Evolutionary conservation across 2,113 vertebrate species (phyloP).

Genomic region (Thunnus maccoyii): DNA sequence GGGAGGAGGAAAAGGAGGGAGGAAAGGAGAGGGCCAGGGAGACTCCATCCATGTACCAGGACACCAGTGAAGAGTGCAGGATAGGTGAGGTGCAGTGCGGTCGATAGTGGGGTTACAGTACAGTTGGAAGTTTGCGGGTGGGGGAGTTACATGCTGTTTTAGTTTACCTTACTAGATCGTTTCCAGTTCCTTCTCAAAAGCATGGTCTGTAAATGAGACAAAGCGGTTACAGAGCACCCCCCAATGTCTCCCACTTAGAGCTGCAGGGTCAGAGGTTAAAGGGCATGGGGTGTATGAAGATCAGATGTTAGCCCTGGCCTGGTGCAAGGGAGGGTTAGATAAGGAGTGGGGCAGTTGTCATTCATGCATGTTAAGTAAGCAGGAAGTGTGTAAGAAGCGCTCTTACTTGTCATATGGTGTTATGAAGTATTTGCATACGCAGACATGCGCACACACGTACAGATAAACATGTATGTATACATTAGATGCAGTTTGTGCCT

Average conservation of each 20-base stretch:
- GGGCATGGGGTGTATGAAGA: constrained; percentile 37
- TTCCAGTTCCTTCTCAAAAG: constrained; percentile 99
- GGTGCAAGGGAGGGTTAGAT: constrained; percentile 35
- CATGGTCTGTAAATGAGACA: constrained; percentile 99
- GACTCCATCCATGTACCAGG: constrained; percentile 66
- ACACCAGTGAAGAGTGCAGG: constrained; percentile 72
- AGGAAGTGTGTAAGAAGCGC: constrained; percentile 26
- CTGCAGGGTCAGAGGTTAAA: constrained; percentile 64
- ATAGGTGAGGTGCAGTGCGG: constrained; percentile 65
- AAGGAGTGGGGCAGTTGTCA: constrained; percentile 39
- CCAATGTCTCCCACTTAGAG: constrained; percentile 58
- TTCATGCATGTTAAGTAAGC: constrained; percentile 67
- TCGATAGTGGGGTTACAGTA: constrained; percentile 65
- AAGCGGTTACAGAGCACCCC: constrained; percentile 90
- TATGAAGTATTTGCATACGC: constrained; percentile 28
- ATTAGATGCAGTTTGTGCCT: constrained; percentile 10
- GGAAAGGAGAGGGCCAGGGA: constrained; percentile 35
- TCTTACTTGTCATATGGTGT: constrained; percentile 1
- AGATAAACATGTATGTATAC: constrained; percentile 12
- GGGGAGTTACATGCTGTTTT: constrained; percentile 85
- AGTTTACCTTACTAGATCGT: constrained; percentile 99
- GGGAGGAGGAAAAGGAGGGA: constrained; percentile 46
- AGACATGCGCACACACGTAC: constrained; percentile 42
- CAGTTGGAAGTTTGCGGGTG: constrained; percentile 54
- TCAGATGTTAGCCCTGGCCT: constrained; percentile 53